phyloP scores from a whole-genome alignment of 2,797 vertebrate genomes.

The Aeoliscus strigatus region DNA sequence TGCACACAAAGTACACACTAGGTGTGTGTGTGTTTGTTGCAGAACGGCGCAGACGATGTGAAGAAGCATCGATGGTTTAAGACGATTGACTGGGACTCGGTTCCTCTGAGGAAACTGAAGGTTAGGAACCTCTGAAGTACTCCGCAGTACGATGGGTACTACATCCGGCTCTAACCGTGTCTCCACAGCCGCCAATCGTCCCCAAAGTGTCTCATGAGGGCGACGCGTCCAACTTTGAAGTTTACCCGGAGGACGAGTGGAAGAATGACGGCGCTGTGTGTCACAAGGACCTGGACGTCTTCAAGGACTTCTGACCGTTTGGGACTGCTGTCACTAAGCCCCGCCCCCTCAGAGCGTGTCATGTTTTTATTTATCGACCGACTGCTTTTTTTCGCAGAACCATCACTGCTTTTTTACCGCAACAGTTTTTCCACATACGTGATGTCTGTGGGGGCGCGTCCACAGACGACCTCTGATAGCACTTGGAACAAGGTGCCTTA shows the following conservation, averaged over 20 bases:
- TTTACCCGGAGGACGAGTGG: conserved; percentile 93
- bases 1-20: no score
- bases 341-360: no score
- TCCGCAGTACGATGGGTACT: no score
- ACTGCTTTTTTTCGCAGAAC: no score
- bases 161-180: neutral
- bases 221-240: conserved; percentile 94
- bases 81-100: conserved; percentile 85
- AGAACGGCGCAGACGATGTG: conserved; percentile 92
- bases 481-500: no score
- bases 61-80: conserved; percentile 94
- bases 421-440: no score
- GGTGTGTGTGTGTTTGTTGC: conserved; percentile 23
- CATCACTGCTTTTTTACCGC: no score
- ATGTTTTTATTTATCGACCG: no score
- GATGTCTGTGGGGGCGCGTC: no score
- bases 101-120: conserved; percentile 87
- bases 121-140: conserved; percentile 62
- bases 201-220: conserved; percentile 91
- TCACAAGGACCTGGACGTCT: conserved; percentile 88
- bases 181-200: conserved; percentile 86
- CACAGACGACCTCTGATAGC: no score
- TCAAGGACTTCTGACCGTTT: conserved; percentile 91
- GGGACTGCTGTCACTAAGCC: no score
- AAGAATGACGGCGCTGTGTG: conserved; percentile 81